Evolutionary conservation across 2,113 vertebrate genomes (phyloP), one percentile per base, ranked within the genome.

Genomic region (Aphelocoma coerulescens): DNA sequence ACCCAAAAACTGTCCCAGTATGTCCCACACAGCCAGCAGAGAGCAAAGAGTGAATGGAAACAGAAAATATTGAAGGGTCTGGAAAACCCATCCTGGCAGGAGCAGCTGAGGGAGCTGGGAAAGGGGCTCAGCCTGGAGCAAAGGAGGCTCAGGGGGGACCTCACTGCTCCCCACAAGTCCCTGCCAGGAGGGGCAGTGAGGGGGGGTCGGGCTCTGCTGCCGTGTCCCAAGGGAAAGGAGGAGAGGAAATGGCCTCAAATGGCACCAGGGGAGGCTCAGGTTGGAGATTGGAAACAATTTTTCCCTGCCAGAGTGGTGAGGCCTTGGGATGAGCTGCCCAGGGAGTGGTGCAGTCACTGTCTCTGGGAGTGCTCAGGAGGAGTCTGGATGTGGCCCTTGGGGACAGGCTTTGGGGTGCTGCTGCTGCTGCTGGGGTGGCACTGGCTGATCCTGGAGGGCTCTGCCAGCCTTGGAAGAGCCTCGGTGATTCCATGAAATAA

Each of bases 391-490:
- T 82, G 79, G 23, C 62, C 68, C 49, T 12, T 65, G 82, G 69
- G 68, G 81, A 33, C 49, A 55, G 51, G n/a, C 3, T 18, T 48
- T 18, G 58, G 57, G 69, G 18, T 6, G 79, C 1, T 30, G 5
- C 6, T 82, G 78, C 3, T 62, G 68, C 1, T 3, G 13, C 37
- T 73, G 68, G 54, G 65, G 17, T 32, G 49, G 49, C 33, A 18
- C 58, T 73, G 69, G 58, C 0, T 2, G n/a, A 18, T 6, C 55
- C 37, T 12, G 14, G 0, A 11, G 55, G 46, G 5, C 57, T 12
- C 33, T 23, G 7, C 55, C 55, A 19, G 20, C 43, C 43, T 43
- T 43, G 43, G 43, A 43, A 43, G 43, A 2, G 3, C 33, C 35
- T 0, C 23, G 66, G 7, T 9, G 24, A 61, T 30, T 16, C 37